phyloP scores from a whole-genome alignment of 2,797 vertebrate species.

The Argya squamiceps region DNA sequence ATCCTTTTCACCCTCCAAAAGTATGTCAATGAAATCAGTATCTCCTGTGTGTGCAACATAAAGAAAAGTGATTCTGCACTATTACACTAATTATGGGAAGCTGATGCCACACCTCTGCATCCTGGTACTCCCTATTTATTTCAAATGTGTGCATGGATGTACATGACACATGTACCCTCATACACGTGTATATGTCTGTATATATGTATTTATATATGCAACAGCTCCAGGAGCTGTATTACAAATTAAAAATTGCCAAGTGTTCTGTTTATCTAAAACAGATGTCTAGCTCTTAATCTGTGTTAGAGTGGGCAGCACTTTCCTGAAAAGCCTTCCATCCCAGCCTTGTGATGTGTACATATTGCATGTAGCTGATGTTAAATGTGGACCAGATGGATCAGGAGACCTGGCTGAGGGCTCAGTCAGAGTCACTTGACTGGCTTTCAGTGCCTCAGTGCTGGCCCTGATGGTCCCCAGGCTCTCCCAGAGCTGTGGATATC shows the following conservation, averaged over 20 bases:
- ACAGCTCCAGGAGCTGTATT: background rate
- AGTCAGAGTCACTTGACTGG: background rate
- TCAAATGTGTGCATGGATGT: background rate
- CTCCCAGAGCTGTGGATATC: background rate
- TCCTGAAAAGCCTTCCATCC: background rate
- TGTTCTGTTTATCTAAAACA: background rate
- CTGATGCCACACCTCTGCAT: background rate
- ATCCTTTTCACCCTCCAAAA: background rate
- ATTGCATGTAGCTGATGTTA: background rate
- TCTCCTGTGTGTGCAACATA: background rate
- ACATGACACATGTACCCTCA: too few relatives aligned
- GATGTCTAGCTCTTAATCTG: background rate
- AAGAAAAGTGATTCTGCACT: background rate
- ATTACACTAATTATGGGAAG: background rate
- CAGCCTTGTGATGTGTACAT: rapidly evolving
- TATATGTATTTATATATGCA: rapidly evolving
- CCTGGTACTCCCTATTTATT: background rate
- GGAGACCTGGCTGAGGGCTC: background rate
- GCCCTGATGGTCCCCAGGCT: background rate
- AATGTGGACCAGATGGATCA: background rate
- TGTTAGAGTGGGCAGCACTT: background rate
- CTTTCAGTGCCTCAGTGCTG: background rate
- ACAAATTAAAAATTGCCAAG: background rate
- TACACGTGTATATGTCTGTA: rapidly evolving
- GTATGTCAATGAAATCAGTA: background rate